Evolutionary conservation across 2,888 invertebrate genomes (phyloP), one percentile per base, ranked within the genome.

Genomic region (Anthoptus insignis): DNA sequence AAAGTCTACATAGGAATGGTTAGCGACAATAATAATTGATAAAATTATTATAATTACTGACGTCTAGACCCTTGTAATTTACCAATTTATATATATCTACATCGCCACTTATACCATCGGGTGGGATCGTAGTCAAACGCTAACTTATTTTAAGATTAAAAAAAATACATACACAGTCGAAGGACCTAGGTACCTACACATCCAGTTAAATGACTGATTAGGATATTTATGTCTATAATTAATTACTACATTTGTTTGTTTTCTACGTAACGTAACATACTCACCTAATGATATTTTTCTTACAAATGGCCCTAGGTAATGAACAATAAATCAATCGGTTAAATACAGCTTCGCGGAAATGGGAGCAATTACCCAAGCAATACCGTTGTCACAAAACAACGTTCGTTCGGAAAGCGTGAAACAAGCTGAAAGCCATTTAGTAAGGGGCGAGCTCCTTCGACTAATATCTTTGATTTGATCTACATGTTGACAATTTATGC

Each of bases 371-470:
- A 52, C 45, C 29, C 42, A 61, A 32, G 53, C 53, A 45, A 52
- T 32, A 16, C 53, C 60, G 60, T 45, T 52, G 60, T 66, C 69
- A 72, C 71, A 54, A 67, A 49, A 49, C 49, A 59, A 59, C 24
- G 59, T 32, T 58, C 73, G 75, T 75, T 74, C 68, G 68, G 65
- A 73, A 73, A 77, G 79, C 78, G 80, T 79, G 78, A 82, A 85
- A 86, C 83, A 82, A 81, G 78, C 80, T 82, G 78, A 84, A 79
- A 85, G 84, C 84, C 81, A 83, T 88, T 89, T 82, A 85, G 83
- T 80, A 80, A 83, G 80, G 82, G 83, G 80, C 80, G 79, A 82
- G 84, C 83, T n/a, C n/a, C n/a, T n/a, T n/a, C n/a, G n/a, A n/a
- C n/a, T n/a, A n/a, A n/a, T n/a, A n/a, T n/a, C n/a, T n/a, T n/a